Evolutionary conservation across 2,797 vertebrate genomes (phyloP), one percentile per base, ranked within the genome.

Genomic region (Gallinago stenura): DNA sequence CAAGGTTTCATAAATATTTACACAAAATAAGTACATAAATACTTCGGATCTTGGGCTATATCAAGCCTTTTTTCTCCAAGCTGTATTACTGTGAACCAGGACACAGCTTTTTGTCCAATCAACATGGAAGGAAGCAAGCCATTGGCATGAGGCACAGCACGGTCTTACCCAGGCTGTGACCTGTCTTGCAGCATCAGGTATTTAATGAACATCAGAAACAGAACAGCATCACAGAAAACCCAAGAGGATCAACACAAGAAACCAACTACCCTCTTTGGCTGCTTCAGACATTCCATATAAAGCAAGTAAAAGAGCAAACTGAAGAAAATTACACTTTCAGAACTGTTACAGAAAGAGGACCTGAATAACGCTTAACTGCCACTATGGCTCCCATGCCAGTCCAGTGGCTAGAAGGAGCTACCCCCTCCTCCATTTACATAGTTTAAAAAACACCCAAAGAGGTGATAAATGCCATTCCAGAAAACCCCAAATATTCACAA

Each of bases 111-210:
- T 48, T 43, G 41, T 43, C 41, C 60, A 43, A 4, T 46, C 53
- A 25, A 37, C 24, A 13, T 0, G 1, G 46, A 50, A 12, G 48
- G 12, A 56, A 62, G 41, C 37, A 51, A 18, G 43, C 10, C n/a
- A 20, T 39, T 3, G 1, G 39, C 30, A 9, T 2, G 8, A 35
- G 50, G 13, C 6, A 13, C 18, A 10, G 45, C 30, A 21, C 0
- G 0, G 37, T 15, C 48, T 79, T 61, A 61, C 25, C 30, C 58
- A 20, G 16, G 65, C 28, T 30, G n/a, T 15, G 45, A 30, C 8
- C 6, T 25, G 15, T 41, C 45, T 35, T 41, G 33, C 20, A 73
- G 28, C 54, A 62, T 68, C 17, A 46, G 30, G 25, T 41, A 41
- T 41, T 76, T 70, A 56, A 56, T 0, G 0, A 88, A 46, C 21